phyloP scores from a whole-genome alignment of 2,888 invertebrate species.

The Thecocarcelia acutangulata region DNA sequence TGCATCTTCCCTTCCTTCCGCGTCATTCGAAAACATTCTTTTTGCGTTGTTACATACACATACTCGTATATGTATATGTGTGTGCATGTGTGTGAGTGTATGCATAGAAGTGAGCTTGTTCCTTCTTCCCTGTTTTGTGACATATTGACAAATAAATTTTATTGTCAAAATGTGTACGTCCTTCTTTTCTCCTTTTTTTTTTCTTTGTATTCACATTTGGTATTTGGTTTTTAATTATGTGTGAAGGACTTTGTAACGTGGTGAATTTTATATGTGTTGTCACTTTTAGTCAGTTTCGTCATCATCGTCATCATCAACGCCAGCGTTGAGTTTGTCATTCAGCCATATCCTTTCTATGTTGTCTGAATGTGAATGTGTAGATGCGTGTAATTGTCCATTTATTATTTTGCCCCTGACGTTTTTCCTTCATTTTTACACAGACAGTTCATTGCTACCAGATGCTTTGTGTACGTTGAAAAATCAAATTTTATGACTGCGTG shows the following conservation, averaged over 20 bases:
- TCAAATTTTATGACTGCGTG: constrained; percentile 60
- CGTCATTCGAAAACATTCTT: constrained; percentile 38
- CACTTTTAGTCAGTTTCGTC: constrained; percentile 64
- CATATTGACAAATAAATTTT: constrained; percentile 78
- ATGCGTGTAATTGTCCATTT: constrained; percentile 65
- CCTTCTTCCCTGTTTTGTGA: constrained; percentile 68
- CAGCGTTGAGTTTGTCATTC: constrained; percentile 40
- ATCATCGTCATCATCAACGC: constrained; percentile 52
- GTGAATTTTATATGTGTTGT: constrained; percentile 68
- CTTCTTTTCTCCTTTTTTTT: constrained; percentile 57
- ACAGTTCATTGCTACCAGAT: constrained; percentile 41
- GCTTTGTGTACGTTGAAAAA: constrained; percentile 37
- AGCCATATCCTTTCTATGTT: constrained; percentile 71
- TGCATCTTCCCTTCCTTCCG: constrained; percentile 42
- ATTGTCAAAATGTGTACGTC: constrained; percentile 74
- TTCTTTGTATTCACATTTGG: constrained; percentile 14
- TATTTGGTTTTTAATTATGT: constrained; percentile 67
- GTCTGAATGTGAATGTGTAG: constrained; percentile 47
- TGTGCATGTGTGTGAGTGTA: neutral
- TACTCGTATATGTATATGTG: too few relatives aligned
- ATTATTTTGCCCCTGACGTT: constrained; percentile 63
- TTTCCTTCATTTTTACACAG: constrained; percentile 16
- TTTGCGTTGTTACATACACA: too few relatives aligned
- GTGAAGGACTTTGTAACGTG: constrained; percentile 68
- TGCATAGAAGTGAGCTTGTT: constrained; percentile 15